Evolutionary conservation across 92 coral and sea anemone genomes (phyloP), one percentile per base, ranked within the genome.

Genomic region (Hydrozoanthus gracilis): DNA sequence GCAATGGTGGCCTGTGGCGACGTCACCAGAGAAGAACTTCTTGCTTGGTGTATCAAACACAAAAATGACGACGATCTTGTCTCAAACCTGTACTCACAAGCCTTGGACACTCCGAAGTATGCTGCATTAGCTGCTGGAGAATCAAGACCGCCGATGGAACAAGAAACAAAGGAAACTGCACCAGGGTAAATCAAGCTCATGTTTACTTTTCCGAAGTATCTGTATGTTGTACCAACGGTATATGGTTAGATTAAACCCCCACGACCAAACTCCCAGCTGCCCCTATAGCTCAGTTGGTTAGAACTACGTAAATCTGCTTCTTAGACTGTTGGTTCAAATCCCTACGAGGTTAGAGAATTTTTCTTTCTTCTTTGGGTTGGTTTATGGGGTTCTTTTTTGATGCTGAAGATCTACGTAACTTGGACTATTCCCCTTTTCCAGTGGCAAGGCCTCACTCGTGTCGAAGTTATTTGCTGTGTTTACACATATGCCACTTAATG

Each of bases 1-100:
- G 97, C 98, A 47, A 87, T 95, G 71, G 62, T 86, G 4, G 92
- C 88, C 3, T 90, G 97, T 82, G 92, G 93, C 52, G 83, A 86
- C 54, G 87, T 79, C 66, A 82, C 86, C 3, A 91, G 75, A 69
- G 90, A 87, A 17, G 97, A 95, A 46, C 90, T 95, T 0, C 65
- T 95, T 5, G 71, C 92, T 68, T 93, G 97, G 96, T 91, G 91
- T 71, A 49, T 93, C 6, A 84, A 84, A 4, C 70, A 92, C 51
- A 84, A 80, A 27, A 8, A 45, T 10, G 87, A 94, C 0, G 86
- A 88, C 8, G 91, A 87, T 65, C 27, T 73, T 20, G 89, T 93
- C 3, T 67, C 44, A 55, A 84, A 68, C 51, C 76, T 92, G 88
- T 94, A 88, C 82, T 62, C 87, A 6, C 89, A 89, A 71, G 98